Evolutionary conservation across 2,113 vertebrate species (phyloP), one percentile per base, ranked within the genome.

Genomic region (Leuciscus idus): DNA sequence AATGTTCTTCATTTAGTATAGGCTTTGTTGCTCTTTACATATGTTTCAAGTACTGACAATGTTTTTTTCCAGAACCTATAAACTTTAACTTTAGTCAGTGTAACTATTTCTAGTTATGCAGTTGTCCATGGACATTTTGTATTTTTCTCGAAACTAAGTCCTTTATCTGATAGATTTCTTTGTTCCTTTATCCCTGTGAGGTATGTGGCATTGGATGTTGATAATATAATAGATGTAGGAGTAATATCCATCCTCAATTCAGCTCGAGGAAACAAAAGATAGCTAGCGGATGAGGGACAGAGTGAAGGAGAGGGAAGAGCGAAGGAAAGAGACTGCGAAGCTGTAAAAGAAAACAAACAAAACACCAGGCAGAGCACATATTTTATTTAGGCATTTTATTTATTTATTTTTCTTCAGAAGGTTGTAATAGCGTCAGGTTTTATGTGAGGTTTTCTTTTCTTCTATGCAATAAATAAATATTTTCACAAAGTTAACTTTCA

Each of bases 101-200:
- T 6, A 12, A 12, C 72, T 48, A 48, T 75, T 74, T 75, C 72
- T 48, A 26, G 43, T 36, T n/a, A 46, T 75, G 46, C 23, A 28
- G n/a, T 50, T 75, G 73, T 75, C 43, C 73, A 50, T 46, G 43
- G 43, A 75, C 11, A 15, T 75, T 7, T 48, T 39, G 68, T 23
- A 11, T 72, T 39, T 72, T 15, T 15, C 8, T 36, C n/a, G 0
- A 15, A 30, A 70, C 19, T 0, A 43, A 10, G 9, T n/a, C 9
- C 21, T 50, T 75, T 50, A 50, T 75, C 7, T 3, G 9, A 17
- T 28, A 19, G 30, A 70, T 48, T 48, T n/a, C 8, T 43, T 48
- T 50, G 43, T 13, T 72, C 73, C 10, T 75, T 75, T 75, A 75
- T 75, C 17, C 11, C 36, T 50, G 43, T 75, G 73, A 48, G 73